These are phyloP conservation scores for Hippoglossus stenolepis DNA, from an alignment of 2,113 vertebrate genomes.

Conservation along the genomic window DNA sequence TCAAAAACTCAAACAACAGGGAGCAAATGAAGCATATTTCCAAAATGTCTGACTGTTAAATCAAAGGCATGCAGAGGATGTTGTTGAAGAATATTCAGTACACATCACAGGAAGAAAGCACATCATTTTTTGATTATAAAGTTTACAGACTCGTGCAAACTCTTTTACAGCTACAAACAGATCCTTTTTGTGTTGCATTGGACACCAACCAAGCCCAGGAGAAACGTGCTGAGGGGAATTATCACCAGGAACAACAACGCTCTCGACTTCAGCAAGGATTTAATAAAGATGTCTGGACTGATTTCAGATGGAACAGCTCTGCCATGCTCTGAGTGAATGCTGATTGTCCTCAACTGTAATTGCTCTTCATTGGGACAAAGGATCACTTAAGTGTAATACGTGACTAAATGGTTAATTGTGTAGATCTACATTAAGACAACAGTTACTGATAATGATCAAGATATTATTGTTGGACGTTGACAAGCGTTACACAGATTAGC, in stretches of 20 bases:
- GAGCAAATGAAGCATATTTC: background rate
- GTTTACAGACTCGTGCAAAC: conserved; percentile 31
- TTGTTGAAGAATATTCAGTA: background rate
- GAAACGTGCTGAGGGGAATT: conserved; percentile 19
- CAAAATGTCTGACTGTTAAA: background rate
- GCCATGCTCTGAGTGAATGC: conserved; percentile 2
- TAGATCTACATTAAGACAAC: conserved; percentile 15
- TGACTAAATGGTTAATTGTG: conserved; percentile 16
- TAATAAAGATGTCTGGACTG: conserved; percentile 10
- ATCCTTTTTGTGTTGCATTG: conserved; percentile 1
- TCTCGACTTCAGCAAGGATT: conserved; percentile 3
- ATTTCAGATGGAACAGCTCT: conserved; percentile 11
- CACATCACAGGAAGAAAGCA: background rate
- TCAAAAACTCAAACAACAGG: background rate
- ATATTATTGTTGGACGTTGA: conserved; percentile 30
- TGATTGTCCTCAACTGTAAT: conserved; percentile 30
- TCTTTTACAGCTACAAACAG: conserved; percentile 26
- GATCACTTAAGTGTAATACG: conserved; percentile 29
- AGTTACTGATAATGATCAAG: conserved; percentile 29
- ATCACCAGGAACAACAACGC: background rate
- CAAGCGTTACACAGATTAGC: background rate
- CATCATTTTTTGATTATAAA: conserved; percentile 25
- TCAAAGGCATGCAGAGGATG: background rate
- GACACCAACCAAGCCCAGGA: conserved; percentile 1
- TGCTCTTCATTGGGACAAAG: conserved; percentile 31